Percentiles rank a stretch among this genome's conserved stretches.
Conservation (phyloP, 53 echinoderm and acorn worm genomes). For the Glandiceps talaboti region DNA sequence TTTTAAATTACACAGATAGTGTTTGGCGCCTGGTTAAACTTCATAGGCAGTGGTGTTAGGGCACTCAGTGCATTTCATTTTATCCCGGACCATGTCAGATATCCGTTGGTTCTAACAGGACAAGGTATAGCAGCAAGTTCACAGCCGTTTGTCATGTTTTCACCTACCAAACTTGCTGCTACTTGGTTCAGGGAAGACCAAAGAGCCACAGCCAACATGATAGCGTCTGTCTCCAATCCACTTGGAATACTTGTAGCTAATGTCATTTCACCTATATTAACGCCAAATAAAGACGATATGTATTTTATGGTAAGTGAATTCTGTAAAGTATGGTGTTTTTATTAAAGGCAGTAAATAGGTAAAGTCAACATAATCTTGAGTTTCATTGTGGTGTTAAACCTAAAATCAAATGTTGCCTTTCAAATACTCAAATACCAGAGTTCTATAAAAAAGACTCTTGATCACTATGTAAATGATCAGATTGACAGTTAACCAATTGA, state of each 20-base stretch:
- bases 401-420: neutral
- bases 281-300: constrained; percentile 43
- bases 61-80: constrained; percentile 41
- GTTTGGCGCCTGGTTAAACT: constrained; percentile 63
- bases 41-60: constrained; percentile 46
- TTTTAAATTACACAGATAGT: constrained; percentile 46
- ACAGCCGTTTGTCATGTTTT: constrained; percentile 80
- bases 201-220: constrained; percentile 58
- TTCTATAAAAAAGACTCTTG: too few relatives aligned
- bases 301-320: constrained; percentile 52
- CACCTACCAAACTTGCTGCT: constrained; percentile 81
- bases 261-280: constrained; percentile 51
- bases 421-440: neutral
- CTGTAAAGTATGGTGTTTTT: too few relatives aligned
- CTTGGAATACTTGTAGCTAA: constrained; percentile 71
- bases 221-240: constrained; percentile 82
- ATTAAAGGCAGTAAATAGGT: too few relatives aligned
- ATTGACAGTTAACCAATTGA: too few relatives aligned
- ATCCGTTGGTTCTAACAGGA: constrained; percentile 58
- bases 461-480: too few relatives aligned
- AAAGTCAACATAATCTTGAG: too few relatives aligned
- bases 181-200: constrained; percentile 75
- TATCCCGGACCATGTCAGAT: constrained; percentile 34
- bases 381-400: too few relatives aligned
- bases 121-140: constrained; percentile 73